A percentile compares a stretch with the other conserved stretches of the same genome.
phyloP scores from a whole-genome alignment of 2,113 vertebrate species.

The human region DNA sequence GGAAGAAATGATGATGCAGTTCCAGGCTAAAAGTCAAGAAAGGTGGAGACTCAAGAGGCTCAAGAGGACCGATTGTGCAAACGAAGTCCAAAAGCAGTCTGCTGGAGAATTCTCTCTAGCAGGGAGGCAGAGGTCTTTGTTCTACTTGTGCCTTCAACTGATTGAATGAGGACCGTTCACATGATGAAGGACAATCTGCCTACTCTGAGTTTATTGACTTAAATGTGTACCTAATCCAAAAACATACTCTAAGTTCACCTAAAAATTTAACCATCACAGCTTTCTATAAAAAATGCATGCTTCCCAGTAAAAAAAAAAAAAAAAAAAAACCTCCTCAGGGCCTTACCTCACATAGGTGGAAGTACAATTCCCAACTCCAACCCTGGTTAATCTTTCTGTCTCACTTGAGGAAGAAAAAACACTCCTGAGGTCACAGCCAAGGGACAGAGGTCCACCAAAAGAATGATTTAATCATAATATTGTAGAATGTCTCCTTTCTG shows the following conservation, averaged over 20 bases:
- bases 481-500: neutral
- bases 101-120: neutral
- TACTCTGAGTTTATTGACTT: neutral
- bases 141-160: neutral
- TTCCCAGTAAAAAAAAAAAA: neutral
- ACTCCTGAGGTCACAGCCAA: neutral
- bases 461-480: neutral
- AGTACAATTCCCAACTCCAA: neutral
- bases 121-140: neutral
- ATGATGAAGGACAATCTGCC: neutral
- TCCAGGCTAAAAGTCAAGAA: neutral
- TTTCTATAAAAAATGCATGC: neutral
- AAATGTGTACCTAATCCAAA: neutral
- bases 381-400: neutral
- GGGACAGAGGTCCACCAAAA: neutral
- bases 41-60: neutral
- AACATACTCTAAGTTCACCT: neutral
- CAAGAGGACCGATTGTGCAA: neutral
- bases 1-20: neutral
- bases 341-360: neutral
- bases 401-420: neutral
- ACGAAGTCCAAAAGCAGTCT: neutral
- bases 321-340: neutral
- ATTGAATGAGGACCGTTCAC: neutral
- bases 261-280: neutral